phyloP scores from a whole-genome alignment of 2,888 invertebrate species.

The Quadriops clusia region DNA sequence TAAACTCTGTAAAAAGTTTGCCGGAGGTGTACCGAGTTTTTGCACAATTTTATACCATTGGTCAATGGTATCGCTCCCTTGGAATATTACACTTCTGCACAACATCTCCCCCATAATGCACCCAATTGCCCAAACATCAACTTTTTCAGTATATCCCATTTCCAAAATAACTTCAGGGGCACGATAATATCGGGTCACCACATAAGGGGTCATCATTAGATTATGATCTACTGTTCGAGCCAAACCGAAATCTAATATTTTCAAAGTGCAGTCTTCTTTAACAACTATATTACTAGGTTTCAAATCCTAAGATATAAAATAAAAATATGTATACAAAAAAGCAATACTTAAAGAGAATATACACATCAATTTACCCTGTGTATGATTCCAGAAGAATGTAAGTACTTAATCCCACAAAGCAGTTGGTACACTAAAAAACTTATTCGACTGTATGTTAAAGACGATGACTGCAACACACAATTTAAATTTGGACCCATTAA shows the following conservation, averaged over 20 bases:
- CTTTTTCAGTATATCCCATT: slow-evolving; percentile 99
- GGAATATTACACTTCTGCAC: slow-evolving; percentile 93
- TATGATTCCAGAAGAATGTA: slow-evolving; percentile 97
- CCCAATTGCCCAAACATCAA: slow-evolving; percentile 98
- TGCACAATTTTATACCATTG: slow-evolving; percentile 99
- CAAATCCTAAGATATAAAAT: slow-evolving; percentile 61
- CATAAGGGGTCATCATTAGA: slow-evolving; percentile 99
- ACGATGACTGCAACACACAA: slow-evolving; percentile 99
- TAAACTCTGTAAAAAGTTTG: slow-evolving; percentile 92
- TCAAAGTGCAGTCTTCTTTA: slow-evolving; percentile 97
- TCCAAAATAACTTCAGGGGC: slow-evolving; percentile 97
- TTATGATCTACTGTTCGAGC: slow-evolving; percentile 96
- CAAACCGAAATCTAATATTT: slow-evolving; percentile 97
- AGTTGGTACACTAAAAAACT: slow-evolving; percentile 99
- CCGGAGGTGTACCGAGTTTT: slow-evolving; percentile 92
- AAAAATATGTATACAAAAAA: slow-evolving; percentile 4
- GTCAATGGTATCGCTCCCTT: slow-evolving; percentile 98
- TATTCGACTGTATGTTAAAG: slow-evolving; percentile 98
- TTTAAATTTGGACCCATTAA: slow-evolving; percentile 99
- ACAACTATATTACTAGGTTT: slow-evolving; percentile 99
- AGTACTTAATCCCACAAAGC: slow-evolving; percentile 98
- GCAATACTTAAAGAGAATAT: not conserved
- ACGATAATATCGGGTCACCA: slow-evolving; percentile 96
- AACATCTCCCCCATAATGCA: slow-evolving; percentile 99
- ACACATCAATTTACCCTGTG: slow-evolving; percentile 62